Evolutionary conservation across 2,888 invertebrate genomes (phyloP).

Genomic region (Drosophila demipolita): DNA sequence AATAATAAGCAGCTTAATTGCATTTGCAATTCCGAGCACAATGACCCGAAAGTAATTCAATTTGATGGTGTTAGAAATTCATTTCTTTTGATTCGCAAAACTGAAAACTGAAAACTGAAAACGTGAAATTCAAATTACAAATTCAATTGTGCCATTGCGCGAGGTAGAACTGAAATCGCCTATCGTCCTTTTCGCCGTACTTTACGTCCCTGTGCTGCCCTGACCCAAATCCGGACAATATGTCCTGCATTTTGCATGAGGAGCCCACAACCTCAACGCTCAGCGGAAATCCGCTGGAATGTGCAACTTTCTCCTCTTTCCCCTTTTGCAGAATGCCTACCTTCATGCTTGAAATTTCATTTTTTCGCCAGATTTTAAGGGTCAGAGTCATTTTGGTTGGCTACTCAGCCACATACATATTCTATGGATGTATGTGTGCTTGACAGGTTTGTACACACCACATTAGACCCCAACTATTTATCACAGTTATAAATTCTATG

Average conservation of each 20-base stretch:
- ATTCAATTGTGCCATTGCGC: slow-evolving; percentile 49
- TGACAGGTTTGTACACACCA: neutral
- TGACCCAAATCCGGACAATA: slow-evolving; percentile 15
- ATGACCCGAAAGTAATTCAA: slow-evolving; percentile 56
- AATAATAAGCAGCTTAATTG: slow-evolving; percentile 48
- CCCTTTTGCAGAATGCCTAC: slow-evolving; percentile 6
- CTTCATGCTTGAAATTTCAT: slow-evolving; percentile 33
- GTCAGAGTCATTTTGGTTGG: slow-evolving; percentile 4
- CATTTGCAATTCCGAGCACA: slow-evolving; percentile 68
- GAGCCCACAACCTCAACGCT: slow-evolving; percentile 40
- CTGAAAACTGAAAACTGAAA: slow-evolving; percentile 1
- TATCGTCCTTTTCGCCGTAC: neutral
- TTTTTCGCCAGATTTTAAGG: slow-evolving; percentile 23
- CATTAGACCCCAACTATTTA: slow-evolving; percentile 10
- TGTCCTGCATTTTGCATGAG: slow-evolving; percentile 68
- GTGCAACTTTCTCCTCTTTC: slow-evolving; percentile 21
- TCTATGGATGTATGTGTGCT: neutral
- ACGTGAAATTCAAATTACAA: slow-evolving; percentile 39
- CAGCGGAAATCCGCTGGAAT: slow-evolving; percentile 66
- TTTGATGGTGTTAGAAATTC: slow-evolving; percentile 42
- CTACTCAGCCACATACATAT: slow-evolving; percentile 6
- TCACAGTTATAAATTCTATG: slow-evolving; percentile 14
- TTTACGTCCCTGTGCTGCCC: neutral
- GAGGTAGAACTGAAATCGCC: slow-evolving; percentile 6
- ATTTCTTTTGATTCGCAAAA: slow-evolving; percentile 18